Conservation (phyloP, 2,113 vertebrate genomes). For the Solenodon paradoxus region DNA sequence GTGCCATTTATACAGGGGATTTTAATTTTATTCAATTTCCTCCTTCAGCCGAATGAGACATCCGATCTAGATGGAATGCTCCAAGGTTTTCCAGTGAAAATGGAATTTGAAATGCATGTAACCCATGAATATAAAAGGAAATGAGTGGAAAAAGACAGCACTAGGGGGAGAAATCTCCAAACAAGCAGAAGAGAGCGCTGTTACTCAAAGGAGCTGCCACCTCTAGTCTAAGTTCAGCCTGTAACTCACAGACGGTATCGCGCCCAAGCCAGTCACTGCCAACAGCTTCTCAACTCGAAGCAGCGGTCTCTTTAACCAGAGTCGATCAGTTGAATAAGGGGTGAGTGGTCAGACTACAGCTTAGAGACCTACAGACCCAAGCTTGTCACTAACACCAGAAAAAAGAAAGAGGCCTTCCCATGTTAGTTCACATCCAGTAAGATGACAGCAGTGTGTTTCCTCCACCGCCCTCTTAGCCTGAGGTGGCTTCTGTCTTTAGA, state of each 20-base stretch:
- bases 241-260: too few species aligned
- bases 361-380: neutral
- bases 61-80: neutral
- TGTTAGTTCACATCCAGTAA: neutral
- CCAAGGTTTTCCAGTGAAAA: neutral
- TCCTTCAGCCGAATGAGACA: neutral
- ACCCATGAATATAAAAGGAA: neutral
- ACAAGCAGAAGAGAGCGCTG: neutral
- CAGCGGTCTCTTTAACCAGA: neutral
- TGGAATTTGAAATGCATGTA: neutral
- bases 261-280: neutral
- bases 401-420: neutral
- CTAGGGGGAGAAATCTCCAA: neutral
- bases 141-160: neutral
- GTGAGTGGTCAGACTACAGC: neutral
- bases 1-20: too few species aligned
- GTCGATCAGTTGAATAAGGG: neutral
- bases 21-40: neutral
- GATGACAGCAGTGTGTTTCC: neutral
- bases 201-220: neutral
- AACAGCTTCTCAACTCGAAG: neutral
- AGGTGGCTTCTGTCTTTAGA: neutral
- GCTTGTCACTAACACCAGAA: neutral
- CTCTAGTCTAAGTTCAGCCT: too few species aligned
- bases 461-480: neutral